Evolutionary conservation across 2,113 vertebrate species (phyloP), one percentile per base, ranked within the genome.

Genomic region (Porphyrio hochstetteri): DNA sequence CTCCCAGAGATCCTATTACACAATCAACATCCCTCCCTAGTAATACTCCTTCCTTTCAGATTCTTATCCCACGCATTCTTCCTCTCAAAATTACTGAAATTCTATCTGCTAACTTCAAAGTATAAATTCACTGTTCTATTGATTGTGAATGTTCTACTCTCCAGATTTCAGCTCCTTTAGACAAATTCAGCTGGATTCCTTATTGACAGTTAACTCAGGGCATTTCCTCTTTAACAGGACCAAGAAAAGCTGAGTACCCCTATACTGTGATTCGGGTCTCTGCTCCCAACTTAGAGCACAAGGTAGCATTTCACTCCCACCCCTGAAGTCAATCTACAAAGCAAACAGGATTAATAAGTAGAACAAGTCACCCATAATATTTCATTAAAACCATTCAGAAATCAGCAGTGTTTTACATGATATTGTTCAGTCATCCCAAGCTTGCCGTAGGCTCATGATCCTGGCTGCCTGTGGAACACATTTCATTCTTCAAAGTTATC

Each of bases 401-500:
- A 80, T 72, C 68, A 63, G 38, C 16, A 50, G 15, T 4, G 0
- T 40, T 95, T 67, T 50, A 19, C 40, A 23, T 0, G 8, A 11
- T 74, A 18, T 59, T 33, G 8, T 35, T 90, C 44, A 63, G 82
- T 94, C 77, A 67, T 84, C 64, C 24, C 0, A 0, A 86, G 82
- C 55, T 89, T 86, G 72, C 50, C 1, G 6, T 74, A 31, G 60
- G 59, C 60, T 60, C 31, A 12, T 10, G 48, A 89, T 95, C 79
- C 31, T 40, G 10, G 46, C 82, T 88, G 63, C 64, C 84, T 55
- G 50, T 80, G 21, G 60, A 91, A 60, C 38, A 48, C 88, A 92
- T 69, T 91, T 87, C 82, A 90, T 96, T 84, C 79, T 71, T 96
- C 56, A 94, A 80, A 97, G 74, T 93, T 95, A 90, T 95, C 84